phyloP scores from a whole-genome alignment of 2,113 vertebrate species.

The Leptocoma aspasia region DNA sequence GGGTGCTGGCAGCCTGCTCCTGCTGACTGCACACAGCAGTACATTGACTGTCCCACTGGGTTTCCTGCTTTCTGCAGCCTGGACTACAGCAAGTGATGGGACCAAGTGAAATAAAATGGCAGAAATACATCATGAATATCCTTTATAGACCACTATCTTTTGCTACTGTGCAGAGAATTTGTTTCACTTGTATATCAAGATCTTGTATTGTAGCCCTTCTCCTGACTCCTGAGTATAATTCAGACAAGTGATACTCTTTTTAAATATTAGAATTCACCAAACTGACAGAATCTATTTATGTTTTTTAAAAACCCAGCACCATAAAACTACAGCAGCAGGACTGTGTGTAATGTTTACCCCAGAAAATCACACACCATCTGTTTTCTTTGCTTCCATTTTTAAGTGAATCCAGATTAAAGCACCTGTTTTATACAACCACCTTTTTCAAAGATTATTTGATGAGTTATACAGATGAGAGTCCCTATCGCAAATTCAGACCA shows the following conservation, averaged over 20 bases:
- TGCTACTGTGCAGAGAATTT: not conserved
- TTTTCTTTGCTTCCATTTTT: not conserved
- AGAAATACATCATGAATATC: not conserved
- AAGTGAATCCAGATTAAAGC: not conserved
- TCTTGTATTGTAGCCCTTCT: not conserved
- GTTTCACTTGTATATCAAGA: not conserved
- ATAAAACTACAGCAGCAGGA: not conserved
- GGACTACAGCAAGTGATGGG: not conserved
- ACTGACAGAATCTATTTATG: not conserved
- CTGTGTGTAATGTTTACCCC: not conserved
- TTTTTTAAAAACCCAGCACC: not conserved
- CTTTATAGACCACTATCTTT: not conserved
- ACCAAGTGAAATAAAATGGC: not conserved
- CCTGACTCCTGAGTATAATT: not conserved
- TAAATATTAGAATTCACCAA: not conserved
- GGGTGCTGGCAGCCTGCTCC: not conserved
- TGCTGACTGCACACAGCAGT: not conserved
- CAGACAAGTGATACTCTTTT: not conserved
- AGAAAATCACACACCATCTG: not conserved
- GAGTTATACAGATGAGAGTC: not conserved
- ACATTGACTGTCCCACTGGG: not conserved
- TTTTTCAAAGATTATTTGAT: not conserved
- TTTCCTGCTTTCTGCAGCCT: not conserved
- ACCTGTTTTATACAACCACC: not conserved
- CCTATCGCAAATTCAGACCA: not conserved